Base-by-base conservation (phyloP, 2,888 invertebrate genomes). In the Lamellibrachia satsuma region DNA sequence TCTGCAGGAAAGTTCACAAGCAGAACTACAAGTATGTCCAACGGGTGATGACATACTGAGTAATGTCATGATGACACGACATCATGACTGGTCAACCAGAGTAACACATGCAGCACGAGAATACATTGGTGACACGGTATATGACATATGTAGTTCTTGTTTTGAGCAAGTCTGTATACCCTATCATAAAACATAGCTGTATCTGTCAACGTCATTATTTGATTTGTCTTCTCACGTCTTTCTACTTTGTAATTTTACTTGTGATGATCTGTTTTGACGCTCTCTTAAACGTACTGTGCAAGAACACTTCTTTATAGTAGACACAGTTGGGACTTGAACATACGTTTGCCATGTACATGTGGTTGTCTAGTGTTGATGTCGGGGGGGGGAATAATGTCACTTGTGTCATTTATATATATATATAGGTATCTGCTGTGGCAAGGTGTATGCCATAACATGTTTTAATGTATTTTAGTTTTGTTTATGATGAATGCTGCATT, bases 1-100 rank as follows among this genome's bases (percentile, higher is more conserved):
- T 92, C 95, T 95, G 93, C 95, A 96, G 96, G 94, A 93, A 95
- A 90, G 94, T 96, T 92, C 96, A 96, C 94, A 94, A 94, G 92
- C 95, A 95, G 94, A 96, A 96, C 94, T 96, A 96, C 95, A 95
- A 95, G 94, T 94, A 95, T 90, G 92, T 94, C 51, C 90, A 92
- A 55, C 92, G 94, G 60, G 94, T 94, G 92, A 94, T 93, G 93
- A 90, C 93, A 27, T 93, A 93, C 90, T 92, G 90, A 93, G 90
- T 91, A 52, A 52, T 51, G 15, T 91, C 91, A 51, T 52, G 4
- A 39, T 91, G 57, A 91, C 52, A 3, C 6, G 22, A 15, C 75
- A 22, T 75, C 75, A 22, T 75, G 75, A 15, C 75, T 39, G 39
- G 39, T 39, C 39, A 39, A 39, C 39, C 39, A 39, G n/a, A 75